Percentiles rank a stretch among this genome's conserved stretches.
These are phyloP conservation scores for Pterophyllum scalare DNA, from an alignment of 2,113 vertebrate species.

Conservation along the genomic window DNA sequence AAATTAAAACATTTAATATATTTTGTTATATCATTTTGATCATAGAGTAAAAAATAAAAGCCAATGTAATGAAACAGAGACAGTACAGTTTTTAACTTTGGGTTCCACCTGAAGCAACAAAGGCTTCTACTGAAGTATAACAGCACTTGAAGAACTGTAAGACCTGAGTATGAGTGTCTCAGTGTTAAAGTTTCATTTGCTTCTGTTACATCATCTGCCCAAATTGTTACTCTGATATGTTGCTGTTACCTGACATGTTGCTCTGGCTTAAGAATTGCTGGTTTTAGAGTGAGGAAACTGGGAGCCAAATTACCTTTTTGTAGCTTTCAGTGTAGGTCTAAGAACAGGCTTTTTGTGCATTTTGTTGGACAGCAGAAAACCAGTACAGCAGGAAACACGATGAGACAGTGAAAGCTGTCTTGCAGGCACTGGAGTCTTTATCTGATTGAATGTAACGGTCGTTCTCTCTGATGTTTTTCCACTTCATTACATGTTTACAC, in stretches of 20 bases:
- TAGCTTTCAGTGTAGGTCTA: background rate
- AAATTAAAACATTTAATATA: too few species aligned
- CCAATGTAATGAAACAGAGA: too few species aligned
- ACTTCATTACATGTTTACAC: background rate
- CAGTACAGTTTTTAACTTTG: too few species aligned
- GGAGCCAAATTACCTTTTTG: slow-evolving; percentile 3
- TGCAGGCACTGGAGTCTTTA: background rate
- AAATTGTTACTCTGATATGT: background rate
- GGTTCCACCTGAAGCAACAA: too few species aligned
- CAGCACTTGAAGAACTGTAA: too few species aligned
- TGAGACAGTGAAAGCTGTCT: background rate
- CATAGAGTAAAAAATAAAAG: too few species aligned
- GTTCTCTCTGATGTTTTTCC: background rate
- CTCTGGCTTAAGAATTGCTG: background rate
- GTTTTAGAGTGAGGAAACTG: slow-evolving; percentile 2
- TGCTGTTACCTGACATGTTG: background rate
- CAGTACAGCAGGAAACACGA: background rate
- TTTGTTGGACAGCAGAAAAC: background rate
- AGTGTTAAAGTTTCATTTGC: too few species aligned
- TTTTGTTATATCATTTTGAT: too few species aligned
- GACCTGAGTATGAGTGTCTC: too few species aligned
- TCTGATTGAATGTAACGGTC: background rate
- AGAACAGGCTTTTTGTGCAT: background rate
- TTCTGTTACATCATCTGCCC: too few species aligned
- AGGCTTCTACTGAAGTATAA: too few species aligned